These are phyloP conservation scores for Dromius quadrimaculatus DNA, from an alignment of 2,888 invertebrate genomes.

Conservation along the genomic window DNA sequence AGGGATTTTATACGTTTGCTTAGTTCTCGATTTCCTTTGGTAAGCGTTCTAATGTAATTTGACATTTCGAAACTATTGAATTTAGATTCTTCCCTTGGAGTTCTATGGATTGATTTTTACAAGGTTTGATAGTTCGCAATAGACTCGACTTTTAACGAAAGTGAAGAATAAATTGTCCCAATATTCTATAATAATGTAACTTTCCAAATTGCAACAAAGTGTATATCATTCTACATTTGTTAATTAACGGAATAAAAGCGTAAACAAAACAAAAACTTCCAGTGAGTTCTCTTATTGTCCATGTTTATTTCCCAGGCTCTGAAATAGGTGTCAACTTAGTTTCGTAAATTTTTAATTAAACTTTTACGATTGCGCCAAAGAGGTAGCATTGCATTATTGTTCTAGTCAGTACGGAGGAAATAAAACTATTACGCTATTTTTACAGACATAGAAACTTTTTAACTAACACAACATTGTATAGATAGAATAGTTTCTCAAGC, in stretches of 20 bases:
- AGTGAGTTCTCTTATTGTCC: not conserved
- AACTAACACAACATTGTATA: conserved; percentile 3
- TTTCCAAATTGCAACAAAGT: no score
- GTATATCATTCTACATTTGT: no score
- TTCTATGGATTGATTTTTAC: no score
- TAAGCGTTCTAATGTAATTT: conserved; percentile 24
- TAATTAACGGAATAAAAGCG: conserved; percentile 26
- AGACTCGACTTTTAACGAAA: no score
- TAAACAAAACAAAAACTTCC: conserved; percentile 22
- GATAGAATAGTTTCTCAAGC: not conserved
- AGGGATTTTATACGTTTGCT: conserved; percentile 31
- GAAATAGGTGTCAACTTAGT: conserved; percentile 6
- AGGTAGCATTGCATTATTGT: conserved; percentile 2
- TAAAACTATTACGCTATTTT: conserved; percentile 1
- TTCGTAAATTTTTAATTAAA: conserved; percentile 21
- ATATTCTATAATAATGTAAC: no score
- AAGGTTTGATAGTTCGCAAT: no score
- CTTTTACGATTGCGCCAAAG: not conserved
- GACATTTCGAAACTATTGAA: conserved; percentile 25
- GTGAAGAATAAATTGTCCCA: no score
- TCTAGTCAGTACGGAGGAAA: not conserved
- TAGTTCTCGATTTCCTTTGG: conserved; percentile 22
- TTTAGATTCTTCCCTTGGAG: not conserved
- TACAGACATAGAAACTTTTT: conserved; percentile 1
- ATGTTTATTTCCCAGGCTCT: conserved; percentile 5